These are phyloP conservation scores for Mirounga angustirostris DNA, from an alignment of 2,113 vertebrate genomes.

Conservation along the genomic window DNA sequence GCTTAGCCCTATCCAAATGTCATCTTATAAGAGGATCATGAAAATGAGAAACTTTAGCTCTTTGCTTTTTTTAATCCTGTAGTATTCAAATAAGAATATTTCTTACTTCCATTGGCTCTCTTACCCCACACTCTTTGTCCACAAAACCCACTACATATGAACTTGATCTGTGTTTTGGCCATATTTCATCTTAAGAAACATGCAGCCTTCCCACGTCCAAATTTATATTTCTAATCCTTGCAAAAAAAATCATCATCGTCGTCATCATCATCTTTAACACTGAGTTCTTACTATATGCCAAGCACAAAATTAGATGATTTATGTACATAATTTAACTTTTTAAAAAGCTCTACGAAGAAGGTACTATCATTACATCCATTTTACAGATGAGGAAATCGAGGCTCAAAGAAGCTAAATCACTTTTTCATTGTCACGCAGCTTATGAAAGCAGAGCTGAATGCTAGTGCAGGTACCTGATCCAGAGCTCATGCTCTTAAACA, in stretches of 20 bases:
- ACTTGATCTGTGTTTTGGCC: not conserved
- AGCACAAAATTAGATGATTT: not conserved
- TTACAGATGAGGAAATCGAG: not conserved
- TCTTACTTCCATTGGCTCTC: not conserved
- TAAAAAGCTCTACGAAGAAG: not conserved
- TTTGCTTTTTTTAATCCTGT: slow-evolving; percentile 43
- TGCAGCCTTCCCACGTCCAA: not conserved
- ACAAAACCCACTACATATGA: not conserved
- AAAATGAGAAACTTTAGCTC: not conserved
- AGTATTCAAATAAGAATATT: slow-evolving; percentile 4
- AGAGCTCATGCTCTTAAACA: not conserved
- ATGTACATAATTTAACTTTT: not conserved
- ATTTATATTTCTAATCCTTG: not conserved
- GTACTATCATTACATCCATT: not conserved
- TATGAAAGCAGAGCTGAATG: not conserved
- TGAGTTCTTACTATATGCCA: not conserved
- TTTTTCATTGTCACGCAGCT: not conserved
- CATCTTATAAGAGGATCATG: not conserved
- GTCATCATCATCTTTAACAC: not conserved
- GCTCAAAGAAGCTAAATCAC: not conserved
- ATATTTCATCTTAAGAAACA: not conserved
- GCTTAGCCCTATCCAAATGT: not conserved
- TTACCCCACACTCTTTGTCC: not conserved
- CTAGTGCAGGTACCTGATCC: not conserved
- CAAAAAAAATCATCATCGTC: not conserved